Evolutionary conservation across 92 coral and sea anemone genomes (phyloP), one percentile per base, ranked within the genome.

Genomic region (Umimayanthus kanabou): DNA sequence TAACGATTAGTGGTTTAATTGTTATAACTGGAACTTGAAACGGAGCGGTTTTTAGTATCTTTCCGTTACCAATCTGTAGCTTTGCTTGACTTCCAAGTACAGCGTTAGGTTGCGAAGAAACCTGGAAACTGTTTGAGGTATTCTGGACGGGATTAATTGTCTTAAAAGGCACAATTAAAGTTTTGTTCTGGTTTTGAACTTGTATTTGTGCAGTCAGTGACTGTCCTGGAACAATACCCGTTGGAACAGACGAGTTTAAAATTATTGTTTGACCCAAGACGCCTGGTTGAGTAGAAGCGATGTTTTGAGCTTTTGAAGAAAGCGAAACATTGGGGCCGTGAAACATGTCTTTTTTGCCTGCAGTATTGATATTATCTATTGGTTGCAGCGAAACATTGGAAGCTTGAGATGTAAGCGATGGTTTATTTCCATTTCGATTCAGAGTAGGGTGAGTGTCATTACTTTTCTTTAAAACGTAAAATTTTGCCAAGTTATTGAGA

Each of bases 1-100:
- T 83, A 28, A 83, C 71, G 9, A 83, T 74, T 22, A 83, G 78
- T 45, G 87, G 87, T 45, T 83, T 83, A 70, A 83, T 71, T 11
- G 67, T 83, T 83, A 69, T 47, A n/a, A 30, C 87, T 13, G 77
- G 87, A 69, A 47, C 67, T 55, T 70, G 77, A 10, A 16, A 43
- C 29, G 85, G 55, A 69, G 78, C 26, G 42, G 78, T 23, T 29
- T 25, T 70, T 4, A 14, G 40, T 3, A 40, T 26, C 9, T 64
- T 45, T 43, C 72, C 58, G 23, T 70, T 28, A 43, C 9, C 78
- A 45, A 76, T 6, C 67, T 83, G 76, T 26, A 73, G 78, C 33
- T 30, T 42, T 70, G 66, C 25, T 69, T 67, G 74, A 18, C 28
- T 9, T 70, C 33, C 64, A 69, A n/a, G 15, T 50, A 33, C 25